Base-by-base conservation (phyloP, 2,888 invertebrate species). In the Lathronympha strigana region DNA sequence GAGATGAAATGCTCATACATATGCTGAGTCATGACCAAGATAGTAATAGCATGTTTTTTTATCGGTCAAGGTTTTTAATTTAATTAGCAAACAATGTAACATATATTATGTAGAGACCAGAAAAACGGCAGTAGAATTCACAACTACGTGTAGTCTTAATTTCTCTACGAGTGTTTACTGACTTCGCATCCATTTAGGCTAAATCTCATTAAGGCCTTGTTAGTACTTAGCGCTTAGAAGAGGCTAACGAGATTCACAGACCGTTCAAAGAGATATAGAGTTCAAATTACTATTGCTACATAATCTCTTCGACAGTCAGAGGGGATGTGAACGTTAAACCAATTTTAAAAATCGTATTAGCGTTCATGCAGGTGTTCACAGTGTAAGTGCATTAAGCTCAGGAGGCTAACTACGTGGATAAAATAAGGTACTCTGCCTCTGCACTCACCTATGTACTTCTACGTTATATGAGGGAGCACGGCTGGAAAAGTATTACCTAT, bases 391-490 rank as follows among this genome's bases (percentile, higher is more conserved):
- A 64, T 61, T 54, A 60, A 61, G 60, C 61, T 51, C 33, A 33
- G 40, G n/a, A 19, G 21, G 61, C 66, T 66, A 62, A 66, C 66
- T 66, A 66, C 61, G 61, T 54, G 66, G 28, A 53, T 49, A 66
- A 61, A 61, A 53, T 61, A 60, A 47, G 36, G 31, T 51, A 50
- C 43, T 58, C 36, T 17, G 45, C 54, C 47, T 36, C 23, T 63
- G 23, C 63, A 78, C 84, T 84, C 75, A 84, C 85, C 82, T 78
- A 73, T 83, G 77, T 71, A 82, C 75, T 75, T 85, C 81, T 74
- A 85, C 77, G 74, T 78, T 78, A 72, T 77, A 75, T 67, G 79
- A 63, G 57, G 79, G 80, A 67, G 76, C 73, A 58, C 43, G 68
- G 62, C 70, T 70, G 69, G 19, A 69, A 70, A 43, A 50, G 47